Evolutionary conservation across 2,797 vertebrate genomes (phyloP).

Genomic region (Malacoraja senta): DNA sequence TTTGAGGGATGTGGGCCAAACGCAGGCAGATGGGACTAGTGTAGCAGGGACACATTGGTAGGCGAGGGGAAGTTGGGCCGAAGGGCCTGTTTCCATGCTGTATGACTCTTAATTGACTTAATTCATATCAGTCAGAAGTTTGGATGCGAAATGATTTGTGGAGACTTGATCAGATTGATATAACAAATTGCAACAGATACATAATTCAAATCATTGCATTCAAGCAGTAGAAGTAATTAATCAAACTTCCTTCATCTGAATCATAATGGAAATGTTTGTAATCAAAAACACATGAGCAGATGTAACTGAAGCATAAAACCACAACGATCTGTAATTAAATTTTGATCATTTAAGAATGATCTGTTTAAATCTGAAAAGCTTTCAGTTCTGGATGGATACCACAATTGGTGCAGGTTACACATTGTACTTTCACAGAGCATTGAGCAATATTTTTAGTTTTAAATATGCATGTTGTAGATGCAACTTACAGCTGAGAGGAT

Average conservation of each 20-base stretch:
- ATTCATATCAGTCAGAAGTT: not conserved
- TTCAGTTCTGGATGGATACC: slow-evolving; percentile 40
- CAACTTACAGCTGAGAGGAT: not conserved
- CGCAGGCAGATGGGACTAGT: too few relatives aligned
- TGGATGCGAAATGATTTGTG: not conserved
- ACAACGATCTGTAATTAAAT: slow-evolving; percentile 4
- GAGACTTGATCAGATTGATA: not conserved
- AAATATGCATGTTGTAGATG: not conserved
- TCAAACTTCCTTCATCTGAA: not conserved
- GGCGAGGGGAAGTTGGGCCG: too few relatives aligned
- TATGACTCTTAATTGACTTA: not conserved
- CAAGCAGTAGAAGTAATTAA: slow-evolving; percentile 1
- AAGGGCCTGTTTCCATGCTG: too few relatives aligned
- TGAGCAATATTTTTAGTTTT: not conserved
- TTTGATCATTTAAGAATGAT: slow-evolving; percentile 40
- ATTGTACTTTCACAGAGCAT: slow-evolving; percentile 1
- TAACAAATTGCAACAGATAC: not conserved
- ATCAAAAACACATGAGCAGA: slow-evolving; percentile 34
- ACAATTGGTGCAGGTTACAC: slow-evolving; percentile 35
- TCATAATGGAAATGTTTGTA: not conserved
- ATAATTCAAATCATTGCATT: slow-evolving; percentile 15
- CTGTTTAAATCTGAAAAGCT: slow-evolving; percentile 41
- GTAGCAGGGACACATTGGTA: too few relatives aligned
- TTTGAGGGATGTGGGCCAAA: too few relatives aligned
- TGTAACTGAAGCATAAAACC: slow-evolving; percentile 34